Evolutionary conservation across 1,140 invertebrate species (phyloP).

Genomic region (Platyscapa corneri): DNA sequence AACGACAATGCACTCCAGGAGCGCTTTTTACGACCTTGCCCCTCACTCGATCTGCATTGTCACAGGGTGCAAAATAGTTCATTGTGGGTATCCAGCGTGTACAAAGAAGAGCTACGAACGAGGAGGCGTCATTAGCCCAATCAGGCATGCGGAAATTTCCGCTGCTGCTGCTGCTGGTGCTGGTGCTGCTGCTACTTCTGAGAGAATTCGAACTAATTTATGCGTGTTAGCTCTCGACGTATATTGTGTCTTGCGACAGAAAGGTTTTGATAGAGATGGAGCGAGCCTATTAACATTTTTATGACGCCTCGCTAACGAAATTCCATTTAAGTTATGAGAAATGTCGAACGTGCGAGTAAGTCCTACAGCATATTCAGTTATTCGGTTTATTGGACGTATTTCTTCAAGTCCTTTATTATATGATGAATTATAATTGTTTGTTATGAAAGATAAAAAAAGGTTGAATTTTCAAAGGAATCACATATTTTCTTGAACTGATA

Average conservation of each 20-base stretch:
- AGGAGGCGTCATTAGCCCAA: constrained; percentile 62
- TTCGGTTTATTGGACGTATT: not conserved
- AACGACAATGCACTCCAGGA: constrained; percentile 66
- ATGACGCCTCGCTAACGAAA: constrained; percentile 1
- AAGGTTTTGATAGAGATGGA: not conserved
- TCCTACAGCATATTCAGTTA: constrained; percentile 8
- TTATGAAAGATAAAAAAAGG: too few species aligned
- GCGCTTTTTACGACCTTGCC: constrained; percentile 58
- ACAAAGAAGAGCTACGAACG: constrained; percentile 45
- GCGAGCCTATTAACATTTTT: constrained; percentile 24
- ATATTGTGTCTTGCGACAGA: constrained; percentile 15
- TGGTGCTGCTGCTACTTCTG: not conserved
- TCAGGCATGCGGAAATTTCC: constrained; percentile 56
- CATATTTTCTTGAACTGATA: not conserved
- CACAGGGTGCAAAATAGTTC: constrained; percentile 57
- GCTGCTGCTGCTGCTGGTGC: too few species aligned
- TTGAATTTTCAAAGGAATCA: too few species aligned
- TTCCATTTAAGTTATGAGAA: constrained; percentile 17
- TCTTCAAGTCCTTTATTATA: not conserved
- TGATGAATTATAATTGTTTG: not conserved
- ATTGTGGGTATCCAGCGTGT: constrained; percentile 59
- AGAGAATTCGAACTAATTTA: constrained; percentile 27
- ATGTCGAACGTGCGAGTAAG: not conserved
- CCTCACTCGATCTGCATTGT: not conserved
- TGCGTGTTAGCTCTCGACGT: not conserved